Evolutionary conservation across 2,797 vertebrate genomes (phyloP).

Genomic region (Alexandromys oeconomus): DNA sequence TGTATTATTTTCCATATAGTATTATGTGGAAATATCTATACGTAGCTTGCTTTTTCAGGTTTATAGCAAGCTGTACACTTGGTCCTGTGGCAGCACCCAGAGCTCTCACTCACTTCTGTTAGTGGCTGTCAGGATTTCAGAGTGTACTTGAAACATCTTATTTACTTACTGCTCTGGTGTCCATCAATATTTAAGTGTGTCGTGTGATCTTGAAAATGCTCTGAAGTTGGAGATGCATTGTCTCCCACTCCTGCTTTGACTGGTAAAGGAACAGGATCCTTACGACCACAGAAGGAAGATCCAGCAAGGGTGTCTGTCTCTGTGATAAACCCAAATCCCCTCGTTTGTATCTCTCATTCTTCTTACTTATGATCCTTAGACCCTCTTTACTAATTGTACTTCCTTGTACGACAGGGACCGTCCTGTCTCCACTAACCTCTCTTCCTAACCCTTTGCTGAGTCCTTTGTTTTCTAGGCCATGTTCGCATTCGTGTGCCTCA

Average conservation of each 20-base stretch:
- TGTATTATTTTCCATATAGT: not conserved
- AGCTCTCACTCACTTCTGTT: constrained; percentile 56
- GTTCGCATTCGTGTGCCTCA: not conserved
- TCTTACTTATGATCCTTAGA: not conserved
- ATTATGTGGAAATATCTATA: constrained; percentile 8
- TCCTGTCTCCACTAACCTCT: not conserved
- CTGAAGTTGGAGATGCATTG: too few relatives aligned
- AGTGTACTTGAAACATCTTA: not conserved
- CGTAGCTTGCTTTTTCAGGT: constrained; percentile 37
- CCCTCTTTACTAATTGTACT: not conserved
- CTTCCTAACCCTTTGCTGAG: not conserved
- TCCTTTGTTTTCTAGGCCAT: not conserved
- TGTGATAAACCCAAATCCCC: not conserved
- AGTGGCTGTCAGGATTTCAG: constrained; percentile 48
- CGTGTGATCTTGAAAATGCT: not conserved
- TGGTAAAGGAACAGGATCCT: not conserved
- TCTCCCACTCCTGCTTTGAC: not conserved
- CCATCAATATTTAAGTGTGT: constrained; percentile 8
- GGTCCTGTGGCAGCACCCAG: not conserved
- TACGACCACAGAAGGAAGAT: not conserved
- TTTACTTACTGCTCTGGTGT: constrained; percentile 12
- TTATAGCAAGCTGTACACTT: constrained; percentile 14
- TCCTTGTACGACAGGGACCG: not conserved
- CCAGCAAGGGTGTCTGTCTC: not conserved
- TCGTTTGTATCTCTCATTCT: not conserved